phyloP scores from a whole-genome alignment of 2,797 vertebrate species.

The Choloepus didactylus region DNA sequence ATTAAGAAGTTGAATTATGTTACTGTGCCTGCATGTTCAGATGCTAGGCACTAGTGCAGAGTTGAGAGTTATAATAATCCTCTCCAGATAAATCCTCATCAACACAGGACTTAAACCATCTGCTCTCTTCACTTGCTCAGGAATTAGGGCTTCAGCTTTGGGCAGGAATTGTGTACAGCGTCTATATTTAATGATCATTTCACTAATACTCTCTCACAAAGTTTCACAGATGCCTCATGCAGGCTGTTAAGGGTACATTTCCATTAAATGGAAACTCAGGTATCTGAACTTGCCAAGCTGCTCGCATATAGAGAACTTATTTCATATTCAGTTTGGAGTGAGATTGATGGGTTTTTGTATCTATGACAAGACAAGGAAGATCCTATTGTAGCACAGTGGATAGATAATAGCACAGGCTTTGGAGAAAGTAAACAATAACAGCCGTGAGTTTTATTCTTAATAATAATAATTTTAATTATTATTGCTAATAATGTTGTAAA shows the following conservation, averaged over 20 bases:
- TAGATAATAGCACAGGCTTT: background rate
- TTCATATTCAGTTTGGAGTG: background rate
- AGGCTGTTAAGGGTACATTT: background rate
- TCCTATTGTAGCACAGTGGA: background rate
- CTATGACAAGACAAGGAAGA: background rate
- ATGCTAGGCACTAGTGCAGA: background rate
- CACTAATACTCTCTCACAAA: background rate
- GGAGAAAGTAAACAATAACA: background rate
- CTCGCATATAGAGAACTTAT: background rate
- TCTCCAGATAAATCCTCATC: background rate
- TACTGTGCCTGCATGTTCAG: constrained; percentile 9
- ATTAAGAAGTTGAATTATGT: constrained; percentile 54
- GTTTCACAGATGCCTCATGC: background rate
- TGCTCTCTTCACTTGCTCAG: background rate
- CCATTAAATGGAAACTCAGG: background rate
- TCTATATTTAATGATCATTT: background rate
- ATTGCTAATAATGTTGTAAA: background rate
- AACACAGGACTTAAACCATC: background rate
- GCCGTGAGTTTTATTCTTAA: background rate
- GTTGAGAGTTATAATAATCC: background rate
- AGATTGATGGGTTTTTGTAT: background rate
- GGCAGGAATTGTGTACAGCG: background rate
- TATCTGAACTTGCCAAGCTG: background rate
- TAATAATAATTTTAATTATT: background rate
- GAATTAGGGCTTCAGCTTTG: background rate